Evolutionary conservation across 2,797 vertebrate genomes (phyloP).

Genomic region (Hafferia zeledoni): DNA sequence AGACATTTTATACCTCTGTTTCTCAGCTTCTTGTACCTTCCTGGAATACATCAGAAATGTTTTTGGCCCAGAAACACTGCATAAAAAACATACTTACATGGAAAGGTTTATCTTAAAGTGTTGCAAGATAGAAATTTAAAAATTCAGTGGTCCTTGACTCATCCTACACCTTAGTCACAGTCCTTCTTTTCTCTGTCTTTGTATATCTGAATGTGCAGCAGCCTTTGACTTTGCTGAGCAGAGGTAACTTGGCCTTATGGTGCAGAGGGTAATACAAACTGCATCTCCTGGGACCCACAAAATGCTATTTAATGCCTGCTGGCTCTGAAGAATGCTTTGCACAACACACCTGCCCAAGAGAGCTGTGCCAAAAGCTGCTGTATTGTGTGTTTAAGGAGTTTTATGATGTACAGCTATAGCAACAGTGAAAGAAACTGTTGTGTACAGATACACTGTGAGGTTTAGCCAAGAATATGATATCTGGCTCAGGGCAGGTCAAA

Average conservation of each 20-base stretch:
- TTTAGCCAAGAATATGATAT: background rate
- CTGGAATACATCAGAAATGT: background rate
- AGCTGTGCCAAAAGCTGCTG: constrained; percentile 1
- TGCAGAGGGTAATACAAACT: background rate
- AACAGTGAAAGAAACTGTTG: background rate
- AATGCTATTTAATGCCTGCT: background rate
- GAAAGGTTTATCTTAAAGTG: background rate
- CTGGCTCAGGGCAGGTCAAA: background rate
- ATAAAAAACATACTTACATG: background rate
- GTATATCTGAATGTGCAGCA: background rate
- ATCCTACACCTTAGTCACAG: background rate
- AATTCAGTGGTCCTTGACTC: background rate
- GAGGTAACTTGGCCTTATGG: background rate
- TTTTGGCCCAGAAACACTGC: background rate
- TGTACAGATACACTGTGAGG: background rate
- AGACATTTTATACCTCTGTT: background rate
- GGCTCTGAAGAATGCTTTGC: background rate
- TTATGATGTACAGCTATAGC: constrained; percentile 2
- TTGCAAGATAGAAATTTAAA: background rate
- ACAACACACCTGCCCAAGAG: background rate
- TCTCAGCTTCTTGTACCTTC: background rate
- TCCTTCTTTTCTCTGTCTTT: background rate
- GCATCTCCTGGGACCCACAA: background rate
- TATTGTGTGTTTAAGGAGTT: background rate
- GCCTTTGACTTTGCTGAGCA: background rate